These are phyloP conservation scores for Hydrotaea cyrtoneurina DNA, from an alignment of 2,888 invertebrate genomes.

Conservation along the genomic window DNA sequence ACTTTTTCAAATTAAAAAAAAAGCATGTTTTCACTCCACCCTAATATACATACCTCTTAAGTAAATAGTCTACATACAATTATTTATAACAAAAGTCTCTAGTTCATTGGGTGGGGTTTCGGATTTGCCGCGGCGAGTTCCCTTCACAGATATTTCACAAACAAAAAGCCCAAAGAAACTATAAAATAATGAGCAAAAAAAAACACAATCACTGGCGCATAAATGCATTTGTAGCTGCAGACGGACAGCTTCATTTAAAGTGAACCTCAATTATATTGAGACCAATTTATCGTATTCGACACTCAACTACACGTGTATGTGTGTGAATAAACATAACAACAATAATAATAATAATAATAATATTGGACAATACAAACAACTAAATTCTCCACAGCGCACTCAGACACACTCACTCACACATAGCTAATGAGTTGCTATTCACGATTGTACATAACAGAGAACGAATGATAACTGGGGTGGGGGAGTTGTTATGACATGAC, in stretches of 20 bases:
- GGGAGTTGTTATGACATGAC: neutral
- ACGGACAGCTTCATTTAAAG: neutral
- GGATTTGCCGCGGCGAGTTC: neutral
- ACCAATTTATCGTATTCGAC: constrained; percentile 48
- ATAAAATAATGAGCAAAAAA: constrained; percentile 32
- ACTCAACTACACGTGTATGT: constrained; percentile 15
- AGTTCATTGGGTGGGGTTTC: constrained; percentile 22
- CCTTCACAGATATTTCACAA: neutral
- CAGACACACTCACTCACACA: neutral
- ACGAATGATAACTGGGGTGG: constrained; percentile 2
- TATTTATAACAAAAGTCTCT: constrained; percentile 26
- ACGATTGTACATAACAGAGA: constrained; percentile 2
- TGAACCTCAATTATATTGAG: constrained; percentile 55
- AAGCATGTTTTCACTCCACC: too few species aligned
- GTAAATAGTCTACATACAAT: neutral
- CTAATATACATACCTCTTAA: neutral
- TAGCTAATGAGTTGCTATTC: neutral
- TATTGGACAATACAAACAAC: neutral
- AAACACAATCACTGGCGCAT: neutral
- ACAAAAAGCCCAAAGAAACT: neutral
- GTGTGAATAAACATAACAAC: neutral
- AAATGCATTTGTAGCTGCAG: neutral
- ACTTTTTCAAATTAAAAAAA: too few species aligned
- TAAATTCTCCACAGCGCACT: neutral
- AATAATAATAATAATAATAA: neutral